Conservation (phyloP, 2,113 vertebrate species). For the Rousettus leschenaultii region DNA sequence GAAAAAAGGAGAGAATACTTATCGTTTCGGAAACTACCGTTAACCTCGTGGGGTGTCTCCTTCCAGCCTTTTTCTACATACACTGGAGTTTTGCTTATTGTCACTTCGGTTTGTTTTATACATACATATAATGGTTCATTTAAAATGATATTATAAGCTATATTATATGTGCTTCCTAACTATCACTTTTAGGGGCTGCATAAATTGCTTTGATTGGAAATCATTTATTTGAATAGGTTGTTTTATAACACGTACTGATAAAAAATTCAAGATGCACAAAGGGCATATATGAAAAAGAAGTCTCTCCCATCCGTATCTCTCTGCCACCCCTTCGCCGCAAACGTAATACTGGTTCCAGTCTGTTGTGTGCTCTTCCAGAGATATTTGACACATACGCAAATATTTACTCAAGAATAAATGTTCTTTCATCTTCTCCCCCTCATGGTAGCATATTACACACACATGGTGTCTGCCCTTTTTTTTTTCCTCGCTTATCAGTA, state of each 20-base stretch:
- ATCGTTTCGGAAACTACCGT: background rate
- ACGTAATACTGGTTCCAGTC: background rate
- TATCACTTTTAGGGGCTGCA: background rate
- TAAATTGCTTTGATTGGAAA: constrained; percentile 11
- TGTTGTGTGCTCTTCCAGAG: background rate
- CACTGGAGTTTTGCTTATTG: background rate
- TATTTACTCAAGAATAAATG: background rate
- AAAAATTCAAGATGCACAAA: background rate
- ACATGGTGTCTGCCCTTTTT: background rate
- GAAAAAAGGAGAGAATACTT: background rate
- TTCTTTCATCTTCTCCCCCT: background rate
- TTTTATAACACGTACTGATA: background rate
- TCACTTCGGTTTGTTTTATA: background rate
- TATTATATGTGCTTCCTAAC: background rate
- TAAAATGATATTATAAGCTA: background rate
- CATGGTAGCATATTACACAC: background rate
- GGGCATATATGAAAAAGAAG: background rate
- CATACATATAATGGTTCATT: background rate
- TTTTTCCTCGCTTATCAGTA: background rate
- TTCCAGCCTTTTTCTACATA: background rate
- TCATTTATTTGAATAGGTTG: background rate
- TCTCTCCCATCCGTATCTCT: background rate
- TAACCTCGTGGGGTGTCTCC: background rate
- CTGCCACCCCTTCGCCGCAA: background rate
- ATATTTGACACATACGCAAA: background rate